Percentiles rank a stretch among this genome's conserved stretches.
phyloP scores from a whole-genome alignment of 2,797 vertebrate genomes.

The Taeniopygia guttata region DNA sequence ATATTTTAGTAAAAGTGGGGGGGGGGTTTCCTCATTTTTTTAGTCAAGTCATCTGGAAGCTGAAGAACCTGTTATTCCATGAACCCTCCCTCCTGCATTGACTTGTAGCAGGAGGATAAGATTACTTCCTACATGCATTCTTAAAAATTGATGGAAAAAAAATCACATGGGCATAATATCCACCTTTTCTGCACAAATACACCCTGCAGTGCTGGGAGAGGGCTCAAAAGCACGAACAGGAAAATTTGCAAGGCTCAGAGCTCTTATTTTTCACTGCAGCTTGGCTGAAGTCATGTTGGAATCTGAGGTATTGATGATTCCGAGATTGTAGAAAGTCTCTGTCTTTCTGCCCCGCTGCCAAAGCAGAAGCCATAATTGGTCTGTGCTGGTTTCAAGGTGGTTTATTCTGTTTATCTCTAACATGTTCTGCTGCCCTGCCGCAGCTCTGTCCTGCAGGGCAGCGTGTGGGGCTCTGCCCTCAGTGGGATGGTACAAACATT shows the following conservation, averaged over 20 bases:
- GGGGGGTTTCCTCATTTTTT: not conserved
- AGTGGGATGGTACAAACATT: too few species aligned
- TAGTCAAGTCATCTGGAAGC: not conserved
- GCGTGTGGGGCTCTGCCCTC: too few species aligned
- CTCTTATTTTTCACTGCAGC: not conserved
- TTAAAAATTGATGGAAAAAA: not conserved
- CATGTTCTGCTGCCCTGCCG: too few species aligned
- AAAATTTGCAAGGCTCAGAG: not conserved
- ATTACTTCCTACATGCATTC: not conserved
- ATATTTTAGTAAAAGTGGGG: not conserved
- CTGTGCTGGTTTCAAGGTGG: too few species aligned
- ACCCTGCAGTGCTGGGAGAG: not conserved
- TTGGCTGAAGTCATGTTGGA: too few species aligned
- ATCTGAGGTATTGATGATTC: too few species aligned
- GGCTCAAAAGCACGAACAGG: not conserved
- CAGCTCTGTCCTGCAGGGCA: too few species aligned
- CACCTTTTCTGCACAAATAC: not conserved
- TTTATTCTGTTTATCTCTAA: too few species aligned
- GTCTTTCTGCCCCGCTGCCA: too few species aligned
- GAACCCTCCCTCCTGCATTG: not conserved
- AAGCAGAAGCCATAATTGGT: too few species aligned
- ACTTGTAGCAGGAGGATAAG: not conserved
- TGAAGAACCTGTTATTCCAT: not conserved
- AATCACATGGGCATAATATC: not conserved
- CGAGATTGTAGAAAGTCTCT: too few species aligned